These are phyloP conservation scores for Phalanger gymnotis DNA, from an alignment of 2,797 vertebrate species.

Conservation along the genomic window DNA sequence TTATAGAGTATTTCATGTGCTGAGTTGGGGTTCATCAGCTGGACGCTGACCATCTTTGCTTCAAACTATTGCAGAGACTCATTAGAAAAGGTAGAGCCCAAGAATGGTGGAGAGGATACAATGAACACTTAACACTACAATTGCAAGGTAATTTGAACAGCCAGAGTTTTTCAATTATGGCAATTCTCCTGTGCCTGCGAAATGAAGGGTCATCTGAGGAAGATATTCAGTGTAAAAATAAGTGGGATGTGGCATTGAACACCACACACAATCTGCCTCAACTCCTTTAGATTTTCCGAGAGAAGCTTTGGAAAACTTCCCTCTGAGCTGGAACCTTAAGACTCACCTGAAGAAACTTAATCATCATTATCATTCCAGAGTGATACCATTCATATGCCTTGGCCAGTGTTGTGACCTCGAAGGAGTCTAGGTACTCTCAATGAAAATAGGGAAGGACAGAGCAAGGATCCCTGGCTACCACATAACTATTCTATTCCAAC, in stretches of 20 bases:
- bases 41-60: neutral
- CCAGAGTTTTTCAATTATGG: neutral
- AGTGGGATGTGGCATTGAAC: neutral
- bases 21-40: neutral
- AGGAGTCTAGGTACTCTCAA: neutral
- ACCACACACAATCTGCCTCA: neutral
- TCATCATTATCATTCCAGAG: neutral
- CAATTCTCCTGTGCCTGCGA: neutral
- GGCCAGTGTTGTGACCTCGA: neutral
- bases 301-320: neutral
- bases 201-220: neutral
- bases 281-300: neutral
- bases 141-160: neutral
- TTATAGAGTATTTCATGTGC: neutral
- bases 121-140: neutral
- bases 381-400: neutral
- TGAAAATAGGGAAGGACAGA: neutral
- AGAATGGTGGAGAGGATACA: neutral
- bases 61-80: neutral
- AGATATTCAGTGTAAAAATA: neutral
- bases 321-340: neutral
- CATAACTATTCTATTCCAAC: neutral
- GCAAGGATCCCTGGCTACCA: neutral
- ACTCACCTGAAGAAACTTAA: neutral
- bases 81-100: neutral